A percentile compares a stretch with the other conserved stretches of the same genome.
phyloP scores from a whole-genome alignment of 2,888 invertebrate species.

The Myopa tessellatipennis region DNA sequence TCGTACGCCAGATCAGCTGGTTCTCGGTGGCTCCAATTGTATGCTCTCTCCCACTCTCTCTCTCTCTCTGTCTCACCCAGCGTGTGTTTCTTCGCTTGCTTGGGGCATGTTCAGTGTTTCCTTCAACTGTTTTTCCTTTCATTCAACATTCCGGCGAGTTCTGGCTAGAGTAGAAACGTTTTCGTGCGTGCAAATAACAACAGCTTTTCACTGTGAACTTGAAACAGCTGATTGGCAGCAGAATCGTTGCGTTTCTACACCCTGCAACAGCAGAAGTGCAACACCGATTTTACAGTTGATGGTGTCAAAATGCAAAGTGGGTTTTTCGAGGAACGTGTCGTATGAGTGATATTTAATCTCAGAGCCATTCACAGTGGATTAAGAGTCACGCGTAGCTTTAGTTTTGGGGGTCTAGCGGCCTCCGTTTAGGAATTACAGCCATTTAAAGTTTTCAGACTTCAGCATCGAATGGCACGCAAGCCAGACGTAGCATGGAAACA shows the following conservation, averaged over 20 bases:
- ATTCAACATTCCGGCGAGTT: too few relatives aligned
- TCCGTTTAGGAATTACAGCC: too few relatives aligned
- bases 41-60: background rate
- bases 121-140: too few relatives aligned
- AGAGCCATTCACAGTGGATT: background rate
- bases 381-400: too few relatives aligned
- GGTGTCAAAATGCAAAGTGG: background rate
- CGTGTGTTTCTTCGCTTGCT: too few relatives aligned
- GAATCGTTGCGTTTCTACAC: background rate
- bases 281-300: background rate
- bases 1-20: background rate
- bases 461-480: too few relatives aligned
- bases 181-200: background rate
- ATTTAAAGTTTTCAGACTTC: too few relatives aligned
- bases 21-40: background rate
- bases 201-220: slow-evolving; percentile 4
- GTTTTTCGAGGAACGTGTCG: background rate
- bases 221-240: slow-evolving; percentile 14
- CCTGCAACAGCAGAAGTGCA: background rate
- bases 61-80: background rate
- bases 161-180: background rate
- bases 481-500: too few relatives aligned
- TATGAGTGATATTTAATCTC: slow-evolving; percentile 6
- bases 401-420: too few relatives aligned
- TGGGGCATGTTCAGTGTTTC: background rate